phyloP scores from a whole-genome alignment of 2,888 invertebrate genomes.

The Phyto melanocephala region DNA sequence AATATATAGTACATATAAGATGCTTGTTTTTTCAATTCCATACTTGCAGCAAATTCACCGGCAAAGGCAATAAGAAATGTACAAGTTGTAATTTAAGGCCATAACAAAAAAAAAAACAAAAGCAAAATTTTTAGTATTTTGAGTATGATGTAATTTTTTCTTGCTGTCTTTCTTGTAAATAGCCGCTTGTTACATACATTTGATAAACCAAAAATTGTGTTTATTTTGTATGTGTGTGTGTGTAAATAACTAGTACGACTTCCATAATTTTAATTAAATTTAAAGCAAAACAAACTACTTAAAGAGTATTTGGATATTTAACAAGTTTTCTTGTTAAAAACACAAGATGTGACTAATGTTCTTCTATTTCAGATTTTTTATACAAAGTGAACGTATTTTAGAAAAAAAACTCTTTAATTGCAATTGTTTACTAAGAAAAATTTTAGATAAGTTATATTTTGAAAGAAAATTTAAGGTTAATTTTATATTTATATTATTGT shows the following conservation, averaged over 20 bases:
- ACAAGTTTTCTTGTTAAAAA: not conserved
- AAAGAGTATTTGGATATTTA: not conserved
- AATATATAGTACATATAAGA: too few species aligned
- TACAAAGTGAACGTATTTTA: too few species aligned
- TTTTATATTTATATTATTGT: too few species aligned
- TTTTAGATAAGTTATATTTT: too few species aligned
- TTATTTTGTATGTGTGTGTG: not conserved
- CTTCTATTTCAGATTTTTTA: too few species aligned
- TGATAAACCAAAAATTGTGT: not conserved
- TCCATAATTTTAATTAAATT: not conserved
- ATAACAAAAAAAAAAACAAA: not conserved
- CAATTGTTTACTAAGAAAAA: too few species aligned
- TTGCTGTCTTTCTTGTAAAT: not conserved
- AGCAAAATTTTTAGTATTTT: not conserved
- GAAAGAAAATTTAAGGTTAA: too few species aligned
- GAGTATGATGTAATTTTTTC: slow-evolving; percentile 28
- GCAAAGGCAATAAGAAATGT: not conserved
- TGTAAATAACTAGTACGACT: not conserved
- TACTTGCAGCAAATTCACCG: not conserved
- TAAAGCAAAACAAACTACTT: not conserved
- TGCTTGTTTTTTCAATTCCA: too few species aligned
- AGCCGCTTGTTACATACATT: not conserved
- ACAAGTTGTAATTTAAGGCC: slow-evolving; percentile 6
- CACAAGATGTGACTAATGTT: too few species aligned
- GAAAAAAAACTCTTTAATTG: too few species aligned